A percentile compares a stretch with the other conserved stretches of the same genome.
phyloP scores from a whole-genome alignment of 1,140 invertebrate species.

The Notospermus geniculatus region DNA sequence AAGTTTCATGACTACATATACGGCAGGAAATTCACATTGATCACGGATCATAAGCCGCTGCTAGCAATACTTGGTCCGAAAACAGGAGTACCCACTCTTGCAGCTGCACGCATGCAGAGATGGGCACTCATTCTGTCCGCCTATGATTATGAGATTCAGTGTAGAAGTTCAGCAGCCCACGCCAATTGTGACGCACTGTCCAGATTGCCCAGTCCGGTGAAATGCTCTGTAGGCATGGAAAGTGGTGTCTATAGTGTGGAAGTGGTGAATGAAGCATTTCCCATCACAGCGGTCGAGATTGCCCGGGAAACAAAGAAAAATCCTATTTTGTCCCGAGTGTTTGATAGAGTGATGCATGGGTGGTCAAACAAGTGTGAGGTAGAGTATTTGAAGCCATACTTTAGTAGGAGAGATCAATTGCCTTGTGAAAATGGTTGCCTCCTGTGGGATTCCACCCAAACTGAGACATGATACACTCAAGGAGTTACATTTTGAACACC shows the following conservation, averaged over 20 bases:
- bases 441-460: too few species aligned
- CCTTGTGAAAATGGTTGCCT: too few species aligned
- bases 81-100: slow-evolving; percentile 37
- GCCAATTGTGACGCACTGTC: slow-evolving; percentile 32
- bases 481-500: too few species aligned
- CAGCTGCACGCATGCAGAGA: slow-evolving; percentile 28
- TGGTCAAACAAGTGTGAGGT: too few species aligned
- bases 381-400: too few species aligned
- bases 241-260: slow-evolving; percentile 15
- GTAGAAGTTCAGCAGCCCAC: slow-evolving; percentile 27
- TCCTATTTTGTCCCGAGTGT: background rate
- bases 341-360: too few species aligned
- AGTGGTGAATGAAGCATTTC: background rate
- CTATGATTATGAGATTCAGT: slow-evolving; percentile 28
- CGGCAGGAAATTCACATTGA: slow-evolving; percentile 47
- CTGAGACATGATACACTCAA: too few species aligned
- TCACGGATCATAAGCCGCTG: slow-evolving; percentile 56
- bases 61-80: slow-evolving; percentile 40
- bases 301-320: slow-evolving; percentile 10
- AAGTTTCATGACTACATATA: slow-evolving; percentile 58
- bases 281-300: background rate
- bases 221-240: slow-evolving; percentile 15
- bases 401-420: too few species aligned
- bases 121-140: slow-evolving; percentile 22
- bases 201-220: slow-evolving; percentile 16